A percentile compares a stretch with the other conserved stretches of the same genome.
These are phyloP conservation scores for Xanthia togata DNA, from an alignment of 2,888 invertebrate genomes.

Conservation along the genomic window DNA sequence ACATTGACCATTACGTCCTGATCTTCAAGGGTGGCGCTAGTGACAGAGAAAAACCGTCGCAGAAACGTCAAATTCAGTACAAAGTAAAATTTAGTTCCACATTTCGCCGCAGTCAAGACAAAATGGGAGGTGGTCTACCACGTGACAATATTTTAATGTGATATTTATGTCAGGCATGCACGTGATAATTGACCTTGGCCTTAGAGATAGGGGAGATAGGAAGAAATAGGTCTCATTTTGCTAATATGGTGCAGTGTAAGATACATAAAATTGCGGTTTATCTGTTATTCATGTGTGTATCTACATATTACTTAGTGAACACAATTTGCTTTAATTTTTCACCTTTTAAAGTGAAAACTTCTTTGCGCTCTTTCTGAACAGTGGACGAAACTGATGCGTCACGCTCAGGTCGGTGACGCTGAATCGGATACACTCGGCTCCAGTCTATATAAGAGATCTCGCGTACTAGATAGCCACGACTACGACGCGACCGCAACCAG, in stretches of 20 bases:
- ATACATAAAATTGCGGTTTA: neutral
- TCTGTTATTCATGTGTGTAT: neutral
- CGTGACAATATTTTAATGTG: conserved; percentile 27
- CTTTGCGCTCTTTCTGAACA: no score
- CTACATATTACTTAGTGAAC: no score
- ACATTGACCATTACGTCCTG: neutral
- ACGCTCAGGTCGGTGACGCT: no score
- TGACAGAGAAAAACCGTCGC: neutral
- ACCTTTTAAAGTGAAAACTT: no score
- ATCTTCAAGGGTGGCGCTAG: conserved; percentile 6
- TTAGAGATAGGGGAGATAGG: conserved; percentile 1
- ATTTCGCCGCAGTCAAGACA: conserved; percentile 18
- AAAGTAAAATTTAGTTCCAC: conserved; percentile 15
- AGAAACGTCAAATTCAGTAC: conserved; percentile 28
- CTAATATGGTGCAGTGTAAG: neutral
- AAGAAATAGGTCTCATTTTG: conserved; percentile 4
- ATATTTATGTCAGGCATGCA: neutral
- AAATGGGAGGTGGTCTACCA: conserved; percentile 1
- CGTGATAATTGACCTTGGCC: conserved; percentile 35
- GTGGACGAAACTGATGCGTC: no score
- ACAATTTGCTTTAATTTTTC: no score
- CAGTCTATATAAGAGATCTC: no score
- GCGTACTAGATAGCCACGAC: no score
- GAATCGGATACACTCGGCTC: no score
- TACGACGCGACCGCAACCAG: no score